These are phyloP conservation scores for Desmophyllum pertusum DNA, from an alignment of 92 coral and sea anemone species.

Conservation along the genomic window DNA sequence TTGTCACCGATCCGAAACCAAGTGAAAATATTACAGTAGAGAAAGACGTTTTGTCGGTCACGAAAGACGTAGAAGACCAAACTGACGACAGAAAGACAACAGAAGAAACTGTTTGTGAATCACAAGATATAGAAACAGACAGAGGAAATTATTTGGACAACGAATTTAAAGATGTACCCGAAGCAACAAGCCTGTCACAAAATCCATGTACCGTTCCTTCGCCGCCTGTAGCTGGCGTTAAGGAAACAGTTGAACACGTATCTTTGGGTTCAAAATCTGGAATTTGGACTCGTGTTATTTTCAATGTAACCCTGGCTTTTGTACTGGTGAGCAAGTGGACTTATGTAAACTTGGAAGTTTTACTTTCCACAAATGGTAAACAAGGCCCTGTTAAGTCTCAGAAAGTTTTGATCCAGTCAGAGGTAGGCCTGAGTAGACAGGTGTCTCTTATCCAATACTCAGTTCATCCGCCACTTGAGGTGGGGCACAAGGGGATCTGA, in stretches of 20 bases:
- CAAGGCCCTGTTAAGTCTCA: not conserved
- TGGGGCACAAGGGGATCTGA: no score
- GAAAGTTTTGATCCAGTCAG: conserved; percentile 5
- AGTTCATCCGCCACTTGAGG: not conserved
- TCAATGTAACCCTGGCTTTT: conserved; percentile 47
- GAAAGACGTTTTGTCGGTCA: not conserved
- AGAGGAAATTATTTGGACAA: not conserved
- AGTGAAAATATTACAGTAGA: not conserved
- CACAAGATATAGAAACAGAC: not conserved
- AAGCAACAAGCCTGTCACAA: not conserved
- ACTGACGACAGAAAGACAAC: not conserved
- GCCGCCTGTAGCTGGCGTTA: not conserved
- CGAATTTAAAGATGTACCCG: not conserved
- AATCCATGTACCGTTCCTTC: not conserved
- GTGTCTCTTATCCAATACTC: not conserved
- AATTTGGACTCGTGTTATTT: conserved; percentile 34
- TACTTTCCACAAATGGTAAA: not conserved
- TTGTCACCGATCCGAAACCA: not conserved
- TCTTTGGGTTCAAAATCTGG: not conserved
- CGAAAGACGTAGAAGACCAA: not conserved
- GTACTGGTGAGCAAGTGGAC: conserved; percentile 53
- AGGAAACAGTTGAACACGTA: not conserved
- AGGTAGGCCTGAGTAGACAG: not conserved
- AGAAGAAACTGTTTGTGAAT: not conserved
- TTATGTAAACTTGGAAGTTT: conserved; percentile 35